Conservation (phyloP, 2,113 vertebrate species). For the Trogon melanurus region DNA sequence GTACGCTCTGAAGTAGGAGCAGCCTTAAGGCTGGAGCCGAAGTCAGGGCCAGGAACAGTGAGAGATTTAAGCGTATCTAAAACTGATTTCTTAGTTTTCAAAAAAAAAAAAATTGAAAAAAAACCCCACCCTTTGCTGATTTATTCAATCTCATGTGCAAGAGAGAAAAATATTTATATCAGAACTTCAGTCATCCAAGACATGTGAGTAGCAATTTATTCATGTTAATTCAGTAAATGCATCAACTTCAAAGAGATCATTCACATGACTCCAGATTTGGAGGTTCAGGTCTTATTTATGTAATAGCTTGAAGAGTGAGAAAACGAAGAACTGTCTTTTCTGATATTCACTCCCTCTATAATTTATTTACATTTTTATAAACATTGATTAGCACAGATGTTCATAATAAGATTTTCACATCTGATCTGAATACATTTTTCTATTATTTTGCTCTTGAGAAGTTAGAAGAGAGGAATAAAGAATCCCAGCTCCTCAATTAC, state of each 20-base stretch:
- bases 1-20: background rate
- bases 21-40: background rate
- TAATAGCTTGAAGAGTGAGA: constrained; percentile 43
- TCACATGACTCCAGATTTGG: background rate
- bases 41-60: background rate
- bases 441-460: constrained; percentile 38
- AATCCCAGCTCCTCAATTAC: background rate
- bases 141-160: background rate
- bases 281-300: constrained; percentile 26
- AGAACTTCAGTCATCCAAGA: background rate
- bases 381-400: constrained; percentile 58
- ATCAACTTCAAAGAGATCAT: constrained; percentile 17
- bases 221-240: background rate
- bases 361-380: constrained; percentile 62
- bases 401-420: constrained; percentile 52
- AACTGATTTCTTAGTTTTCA: background rate
- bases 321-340: constrained; percentile 9
- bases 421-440: constrained; percentile 30
- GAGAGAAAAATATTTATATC: constrained; percentile 27
- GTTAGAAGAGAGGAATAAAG: background rate
- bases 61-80: background rate
- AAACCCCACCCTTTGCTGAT: background rate
- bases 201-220: background rate
- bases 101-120: background rate
- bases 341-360: constrained; percentile 6